Evolutionary conservation across 2,888 invertebrate species (phyloP).

Genomic region (Agonum fuliginosum): DNA sequence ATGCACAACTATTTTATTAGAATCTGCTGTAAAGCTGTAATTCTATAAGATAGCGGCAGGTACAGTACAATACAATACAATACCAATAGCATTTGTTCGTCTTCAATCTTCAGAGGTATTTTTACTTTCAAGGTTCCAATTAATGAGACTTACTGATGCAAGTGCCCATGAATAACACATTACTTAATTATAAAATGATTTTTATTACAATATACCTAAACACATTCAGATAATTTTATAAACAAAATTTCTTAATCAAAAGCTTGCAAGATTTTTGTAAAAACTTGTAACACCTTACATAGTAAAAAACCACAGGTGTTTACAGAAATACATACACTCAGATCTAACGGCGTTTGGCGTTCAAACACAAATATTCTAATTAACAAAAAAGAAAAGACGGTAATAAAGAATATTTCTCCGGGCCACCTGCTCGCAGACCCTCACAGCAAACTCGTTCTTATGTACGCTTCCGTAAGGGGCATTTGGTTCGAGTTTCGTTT

Average conservation of each 20-base stretch:
- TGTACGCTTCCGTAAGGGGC: background rate
- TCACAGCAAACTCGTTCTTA: background rate
- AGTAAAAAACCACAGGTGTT: slow-evolving; percentile 36
- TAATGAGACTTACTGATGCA: background rate
- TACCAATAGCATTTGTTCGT: too few relatives aligned
- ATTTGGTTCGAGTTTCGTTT: slow-evolving; percentile 1
- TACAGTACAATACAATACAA: too few relatives aligned
- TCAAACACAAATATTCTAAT: slow-evolving; percentile 41
- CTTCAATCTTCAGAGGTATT: background rate
- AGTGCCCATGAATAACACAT: background rate
- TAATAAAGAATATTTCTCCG: slow-evolving; percentile 24
- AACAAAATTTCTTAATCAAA: background rate
- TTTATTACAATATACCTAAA: slow-evolving; percentile 1
- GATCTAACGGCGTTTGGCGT: slow-evolving; percentile 5
- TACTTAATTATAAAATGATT: background rate
- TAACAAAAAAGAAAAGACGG: slow-evolving; percentile 29
- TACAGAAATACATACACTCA: background rate
- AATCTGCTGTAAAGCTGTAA: too few relatives aligned
- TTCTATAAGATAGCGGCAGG: too few relatives aligned
- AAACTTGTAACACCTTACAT: background rate
- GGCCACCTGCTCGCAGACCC: background rate
- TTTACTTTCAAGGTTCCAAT: slow-evolving; percentile 26
- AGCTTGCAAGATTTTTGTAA: background rate
- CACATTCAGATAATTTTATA: background rate
- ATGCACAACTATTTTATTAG: too few relatives aligned